A percentile compares a stretch with the other conserved stretches of the same genome.
These are phyloP conservation scores for Hartigia nigra DNA, from an alignment of 2,888 invertebrate species.

Conservation along the genomic window DNA sequence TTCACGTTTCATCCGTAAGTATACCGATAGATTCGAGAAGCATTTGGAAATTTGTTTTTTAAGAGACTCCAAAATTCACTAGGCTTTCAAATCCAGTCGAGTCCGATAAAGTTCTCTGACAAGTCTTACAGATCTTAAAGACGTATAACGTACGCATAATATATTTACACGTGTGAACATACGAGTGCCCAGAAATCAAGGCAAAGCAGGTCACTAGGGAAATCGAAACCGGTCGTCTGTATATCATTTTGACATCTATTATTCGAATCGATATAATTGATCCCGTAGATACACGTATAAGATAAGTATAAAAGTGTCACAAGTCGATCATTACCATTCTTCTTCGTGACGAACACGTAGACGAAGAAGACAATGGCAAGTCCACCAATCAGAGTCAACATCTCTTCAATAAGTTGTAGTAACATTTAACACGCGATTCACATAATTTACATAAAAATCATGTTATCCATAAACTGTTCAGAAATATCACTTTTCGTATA, in stretches of 20 bases:
- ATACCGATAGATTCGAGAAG: not conserved
- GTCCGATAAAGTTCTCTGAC: not conserved
- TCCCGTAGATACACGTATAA: not conserved
- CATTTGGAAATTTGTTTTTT: not conserved
- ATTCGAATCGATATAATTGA: not conserved
- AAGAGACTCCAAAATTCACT: not conserved
- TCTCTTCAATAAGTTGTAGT: slow-evolving; percentile 52
- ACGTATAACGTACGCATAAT: not conserved
- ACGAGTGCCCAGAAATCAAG: not conserved
- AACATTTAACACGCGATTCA: slow-evolving; percentile 51
- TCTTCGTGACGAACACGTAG: slow-evolving; percentile 51
- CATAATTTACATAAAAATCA: slow-evolving; percentile 30
- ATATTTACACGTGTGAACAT: not conserved
- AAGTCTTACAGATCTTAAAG: not conserved
- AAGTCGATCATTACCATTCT: slow-evolving; percentile 50
- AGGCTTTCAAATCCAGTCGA: not conserved
- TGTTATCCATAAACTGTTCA: not conserved
- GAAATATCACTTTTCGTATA: not conserved
- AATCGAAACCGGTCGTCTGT: not conserved
- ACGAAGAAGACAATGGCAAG: slow-evolving; percentile 55
- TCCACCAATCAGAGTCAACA: slow-evolving; percentile 60
- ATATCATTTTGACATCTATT: not conserved
- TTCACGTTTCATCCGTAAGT: no score
- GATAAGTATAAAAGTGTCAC: not conserved
- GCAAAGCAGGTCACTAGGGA: not conserved